A percentile compares a stretch with the other conserved stretches of the same genome.
These are phyloP conservation scores for Acrocephalus arundinaceus DNA, from an alignment of 2,113 vertebrate species.

Conservation along the genomic window DNA sequence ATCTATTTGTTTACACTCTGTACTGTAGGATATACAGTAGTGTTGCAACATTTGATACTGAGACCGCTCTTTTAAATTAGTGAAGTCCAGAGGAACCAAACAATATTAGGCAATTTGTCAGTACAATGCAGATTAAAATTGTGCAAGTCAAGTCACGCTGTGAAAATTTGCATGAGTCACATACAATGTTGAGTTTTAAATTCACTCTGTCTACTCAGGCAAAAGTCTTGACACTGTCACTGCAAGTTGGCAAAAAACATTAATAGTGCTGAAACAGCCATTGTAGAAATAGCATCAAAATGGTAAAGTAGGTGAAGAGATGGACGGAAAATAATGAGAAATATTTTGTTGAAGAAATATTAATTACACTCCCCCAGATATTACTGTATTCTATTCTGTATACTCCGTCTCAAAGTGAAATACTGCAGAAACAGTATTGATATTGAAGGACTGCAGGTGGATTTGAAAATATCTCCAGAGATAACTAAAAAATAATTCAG, in stretches of 20 bases:
- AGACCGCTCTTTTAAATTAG: neutral
- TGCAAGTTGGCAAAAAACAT: neutral
- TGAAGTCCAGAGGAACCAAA: neutral
- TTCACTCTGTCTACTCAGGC: neutral
- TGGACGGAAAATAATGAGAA: neutral
- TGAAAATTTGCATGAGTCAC: conserved; percentile 11
- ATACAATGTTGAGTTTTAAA: neutral
- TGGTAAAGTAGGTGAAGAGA: neutral
- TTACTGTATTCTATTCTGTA: neutral
- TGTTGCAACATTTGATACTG: neutral
- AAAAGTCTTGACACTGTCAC: conserved; percentile 20
- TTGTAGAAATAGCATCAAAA: neutral
- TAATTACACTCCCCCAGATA: neutral
- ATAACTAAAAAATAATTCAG: neutral
- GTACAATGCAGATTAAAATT: neutral
- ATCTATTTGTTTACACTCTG: neutral
- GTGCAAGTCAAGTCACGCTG: neutral
- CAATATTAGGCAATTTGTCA: neutral
- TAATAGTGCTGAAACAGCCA: neutral
- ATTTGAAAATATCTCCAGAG: neutral
- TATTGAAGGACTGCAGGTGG: neutral
- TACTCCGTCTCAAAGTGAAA: neutral
- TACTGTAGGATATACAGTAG: neutral
- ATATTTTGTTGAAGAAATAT: neutral
- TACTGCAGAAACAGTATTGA: neutral